These are phyloP conservation scores for Archegozetes longisetosus DNA, from an alignment of 1,140 invertebrate genomes.

Conservation along the genomic window DNA sequence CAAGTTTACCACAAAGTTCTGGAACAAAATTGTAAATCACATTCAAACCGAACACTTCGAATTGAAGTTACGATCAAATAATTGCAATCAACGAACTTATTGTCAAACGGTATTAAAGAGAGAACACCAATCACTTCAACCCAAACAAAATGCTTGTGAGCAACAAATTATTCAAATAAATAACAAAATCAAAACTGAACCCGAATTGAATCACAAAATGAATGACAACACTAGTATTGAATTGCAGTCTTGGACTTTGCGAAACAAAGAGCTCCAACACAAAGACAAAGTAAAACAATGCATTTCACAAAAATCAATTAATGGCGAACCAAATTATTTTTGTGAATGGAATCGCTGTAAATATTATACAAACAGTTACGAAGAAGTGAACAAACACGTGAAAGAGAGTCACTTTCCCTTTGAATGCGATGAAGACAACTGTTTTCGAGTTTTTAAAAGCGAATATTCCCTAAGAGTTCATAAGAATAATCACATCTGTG, in stretches of 20 bases:
- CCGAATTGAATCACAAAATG: not conserved
- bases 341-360: not conserved
- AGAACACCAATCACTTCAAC: not conserved
- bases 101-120: not conserved
- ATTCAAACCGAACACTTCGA: not conserved
- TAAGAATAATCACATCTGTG: not conserved
- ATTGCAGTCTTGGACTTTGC: too few species aligned
- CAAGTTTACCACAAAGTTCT: not conserved
- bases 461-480: not conserved
- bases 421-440: not conserved
- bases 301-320: not conserved
- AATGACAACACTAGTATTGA: not conserved
- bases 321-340: not conserved
- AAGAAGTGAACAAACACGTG: not conserved
- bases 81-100: too few species aligned
- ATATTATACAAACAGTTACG: not conserved
- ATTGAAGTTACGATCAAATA: too few species aligned
- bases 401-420: not conserved
- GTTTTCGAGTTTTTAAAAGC: not conserved
- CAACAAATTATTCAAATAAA: not conserved
- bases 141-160: not conserved
- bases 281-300: not conserved
- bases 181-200: not conserved
- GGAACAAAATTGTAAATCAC: not conserved
- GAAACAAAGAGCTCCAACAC: too few species aligned